Evolutionary conservation across 2,888 invertebrate species (phyloP), one percentile per base, ranked within the genome.

Genomic region (Lepidonotus clava): DNA sequence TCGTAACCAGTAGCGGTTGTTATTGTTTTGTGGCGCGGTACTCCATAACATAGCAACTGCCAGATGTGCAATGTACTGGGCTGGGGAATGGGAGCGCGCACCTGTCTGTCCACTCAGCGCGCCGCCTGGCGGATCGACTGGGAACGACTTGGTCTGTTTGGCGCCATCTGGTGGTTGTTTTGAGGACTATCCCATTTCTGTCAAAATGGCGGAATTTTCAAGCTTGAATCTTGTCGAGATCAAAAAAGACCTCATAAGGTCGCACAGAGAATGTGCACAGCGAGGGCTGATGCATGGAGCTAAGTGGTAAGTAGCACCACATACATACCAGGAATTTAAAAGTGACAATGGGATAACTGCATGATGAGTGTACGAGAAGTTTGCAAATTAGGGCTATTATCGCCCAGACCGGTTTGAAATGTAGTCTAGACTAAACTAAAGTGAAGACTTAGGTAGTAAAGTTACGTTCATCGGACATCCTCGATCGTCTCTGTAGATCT

Each of bases 241-340:
- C 61, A 97, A 97, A 93, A 92, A 94, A 46, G 96, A 97, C 92
- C 93, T 97, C 89, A 94, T 96, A 36, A 93, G 94, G 88, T 96
- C 96, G 11, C 96, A 97, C 89, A 94, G 94, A 41, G 97, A 97
- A 94, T 97, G 97, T 93, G 96, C 96, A 32, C 96, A 96, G 91
- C 96, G 98, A 85, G 97, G 98, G 51, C 95, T 98, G 83, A 94
- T 96, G 89, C 96, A 98, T 92, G 96, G 96, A 89, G 96, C 97
- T 32, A 98, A 98, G 95, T 98, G 98, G 98, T 95, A 91, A 56
- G 61, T 53, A 32, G 11, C 11, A 21, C 67, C 24, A 8, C n/a
- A n/a, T 11, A 67, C 28, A n/a, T 11, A n/a, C n/a, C 24, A 11
- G 18, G 8, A 67, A 18, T 11, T 28, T 67, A 11, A 11, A 18